These are phyloP conservation scores for Electrona antarctica DNA, from an alignment of 2,113 vertebrate species.

Conservation along the genomic window DNA sequence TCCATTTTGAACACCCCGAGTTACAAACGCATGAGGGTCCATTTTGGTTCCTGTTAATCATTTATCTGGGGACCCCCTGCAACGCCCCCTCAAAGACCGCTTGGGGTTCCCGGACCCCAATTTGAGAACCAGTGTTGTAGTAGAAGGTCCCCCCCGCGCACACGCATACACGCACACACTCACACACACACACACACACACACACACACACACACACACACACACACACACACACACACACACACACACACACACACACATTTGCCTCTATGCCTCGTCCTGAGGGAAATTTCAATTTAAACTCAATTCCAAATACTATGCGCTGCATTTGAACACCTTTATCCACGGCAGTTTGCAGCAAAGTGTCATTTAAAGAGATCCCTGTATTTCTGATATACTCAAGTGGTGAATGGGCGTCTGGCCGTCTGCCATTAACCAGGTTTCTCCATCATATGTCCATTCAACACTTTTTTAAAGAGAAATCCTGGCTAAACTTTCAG, in stretches of 20 bases:
- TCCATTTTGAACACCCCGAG: no score
- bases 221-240: not conserved
- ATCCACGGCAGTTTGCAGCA: not conserved
- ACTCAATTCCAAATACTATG: not conserved
- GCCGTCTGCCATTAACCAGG: not conserved
- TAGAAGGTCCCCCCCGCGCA: no score
- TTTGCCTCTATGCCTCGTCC: not conserved
- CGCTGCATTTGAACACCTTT: not conserved
- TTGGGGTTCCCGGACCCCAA: no score
- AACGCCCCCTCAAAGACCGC: no score
- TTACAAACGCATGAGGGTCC: no score
- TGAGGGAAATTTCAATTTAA: not conserved
- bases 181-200: no score
- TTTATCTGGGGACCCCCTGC: no score
- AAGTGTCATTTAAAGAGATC: slow-evolving; percentile 7
- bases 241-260: not conserved
- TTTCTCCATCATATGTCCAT: not conserved
- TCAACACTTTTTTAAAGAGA: not conserved
- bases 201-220: no score
- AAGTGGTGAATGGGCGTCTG: not conserved
- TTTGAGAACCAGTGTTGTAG: no score
- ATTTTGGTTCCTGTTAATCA: no score
- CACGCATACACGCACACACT: no score
- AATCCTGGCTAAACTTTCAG: not conserved
- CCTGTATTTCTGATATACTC: not conserved